Evolutionary conservation across 2,113 vertebrate species (phyloP).

Genomic region (Amblyopsis rosae): DNA sequence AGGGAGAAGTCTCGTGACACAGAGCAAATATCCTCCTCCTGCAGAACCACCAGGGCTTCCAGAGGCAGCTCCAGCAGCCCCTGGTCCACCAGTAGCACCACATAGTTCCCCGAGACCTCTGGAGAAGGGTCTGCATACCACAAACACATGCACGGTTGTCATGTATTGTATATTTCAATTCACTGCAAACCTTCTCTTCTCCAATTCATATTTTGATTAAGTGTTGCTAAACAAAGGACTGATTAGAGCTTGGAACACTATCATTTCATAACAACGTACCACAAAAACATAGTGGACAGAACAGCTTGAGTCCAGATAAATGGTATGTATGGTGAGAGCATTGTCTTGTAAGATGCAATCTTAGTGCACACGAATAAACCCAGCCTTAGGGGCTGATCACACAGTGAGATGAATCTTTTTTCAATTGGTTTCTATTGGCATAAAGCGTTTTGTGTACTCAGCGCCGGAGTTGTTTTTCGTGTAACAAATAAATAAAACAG

Average conservation of each 20-base stretch:
- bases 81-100: conserved; percentile 80
- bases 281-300: background rate
- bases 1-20: conserved; percentile 87
- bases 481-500: no score
- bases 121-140: conserved; percentile 27
- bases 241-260: background rate
- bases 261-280: background rate
- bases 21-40: conserved; percentile 64
- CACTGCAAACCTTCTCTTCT: background rate
- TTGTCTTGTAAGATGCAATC: background rate
- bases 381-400: background rate
- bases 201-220: background rate
- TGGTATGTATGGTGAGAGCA: background rate
- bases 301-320: background rate
- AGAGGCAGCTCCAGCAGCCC: conserved; percentile 82
- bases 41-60: conserved; percentile 79
- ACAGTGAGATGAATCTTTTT: no score
- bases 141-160: conserved; percentile 3
- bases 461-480: no score
- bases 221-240: background rate
- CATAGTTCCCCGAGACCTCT: conserved; percentile 59
- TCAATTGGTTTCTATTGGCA: no score
- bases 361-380: background rate
- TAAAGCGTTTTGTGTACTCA: no score
- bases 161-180: background rate